Percentiles rank a stretch among this genome's conserved stretches.
phyloP scores from a whole-genome alignment of 1,140 invertebrate genomes.

The Pseudomyrmex pallidus region DNA sequence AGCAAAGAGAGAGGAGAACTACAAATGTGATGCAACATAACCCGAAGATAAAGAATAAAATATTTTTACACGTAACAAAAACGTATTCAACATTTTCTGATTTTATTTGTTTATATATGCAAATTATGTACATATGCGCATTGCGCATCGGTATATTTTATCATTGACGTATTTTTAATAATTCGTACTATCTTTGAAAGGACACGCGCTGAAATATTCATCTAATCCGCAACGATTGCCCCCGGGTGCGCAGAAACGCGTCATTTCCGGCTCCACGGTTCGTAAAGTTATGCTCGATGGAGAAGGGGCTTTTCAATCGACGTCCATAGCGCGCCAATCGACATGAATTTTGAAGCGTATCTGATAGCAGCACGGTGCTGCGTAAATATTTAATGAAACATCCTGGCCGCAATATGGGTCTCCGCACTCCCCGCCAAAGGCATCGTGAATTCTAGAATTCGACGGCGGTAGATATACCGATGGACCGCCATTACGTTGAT shows the following conservation, averaged over 20 bases:
- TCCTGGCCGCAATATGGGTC: slow-evolving; percentile 83
- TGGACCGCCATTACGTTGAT: slow-evolving; percentile 81
- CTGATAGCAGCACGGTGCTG: slow-evolving; percentile 81
- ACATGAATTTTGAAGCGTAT: slow-evolving; percentile 84
- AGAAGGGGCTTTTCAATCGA: slow-evolving; percentile 81
- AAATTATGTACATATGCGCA: neutral
- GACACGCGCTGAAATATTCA: slow-evolving; percentile 49
- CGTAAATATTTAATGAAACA: slow-evolving; percentile 86
- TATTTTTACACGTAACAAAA: too few species aligned
- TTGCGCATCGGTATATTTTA: neutral
- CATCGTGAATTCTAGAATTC: slow-evolving; percentile 56
- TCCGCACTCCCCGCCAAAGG: slow-evolving; percentile 70
- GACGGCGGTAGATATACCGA: slow-evolving; percentile 43
- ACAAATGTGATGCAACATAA: too few species aligned
- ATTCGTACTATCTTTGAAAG: slow-evolving; percentile 18
- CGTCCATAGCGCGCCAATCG: slow-evolving; percentile 76
- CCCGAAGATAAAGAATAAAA: too few species aligned
- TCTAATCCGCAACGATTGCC: slow-evolving; percentile 39
- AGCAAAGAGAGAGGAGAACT: too few species aligned
- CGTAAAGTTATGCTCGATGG: slow-evolving; percentile 80
- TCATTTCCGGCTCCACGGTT: slow-evolving; percentile 69
- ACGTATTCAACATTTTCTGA: too few species aligned
- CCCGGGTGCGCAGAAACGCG: slow-evolving; percentile 29
- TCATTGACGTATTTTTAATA: slow-evolving; percentile 10
- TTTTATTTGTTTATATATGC: too few species aligned